phyloP scores from a whole-genome alignment of 2,797 vertebrate species.

The Orestias chungarensis region DNA sequence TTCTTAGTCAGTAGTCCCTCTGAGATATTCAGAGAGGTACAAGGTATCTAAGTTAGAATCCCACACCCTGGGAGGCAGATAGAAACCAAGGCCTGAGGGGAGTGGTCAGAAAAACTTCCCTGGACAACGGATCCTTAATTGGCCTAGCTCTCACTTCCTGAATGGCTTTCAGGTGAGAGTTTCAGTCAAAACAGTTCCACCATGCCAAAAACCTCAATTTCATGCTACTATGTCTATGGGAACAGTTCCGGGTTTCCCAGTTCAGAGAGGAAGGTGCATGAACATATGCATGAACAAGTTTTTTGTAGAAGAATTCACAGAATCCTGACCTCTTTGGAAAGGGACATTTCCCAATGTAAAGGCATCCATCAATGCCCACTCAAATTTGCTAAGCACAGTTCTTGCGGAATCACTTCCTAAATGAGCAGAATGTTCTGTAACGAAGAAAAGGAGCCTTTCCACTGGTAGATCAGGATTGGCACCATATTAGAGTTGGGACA shows the following conservation, averaged over 20 bases:
- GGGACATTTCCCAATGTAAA: background rate
- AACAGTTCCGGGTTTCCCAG: background rate
- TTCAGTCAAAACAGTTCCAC: too few species aligned
- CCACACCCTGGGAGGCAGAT: too few species aligned
- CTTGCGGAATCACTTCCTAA: background rate
- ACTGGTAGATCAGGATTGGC: background rate
- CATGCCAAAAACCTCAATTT: background rate
- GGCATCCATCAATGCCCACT: background rate
- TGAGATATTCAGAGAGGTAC: too few species aligned
- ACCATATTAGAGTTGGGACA: background rate
- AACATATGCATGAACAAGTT: background rate
- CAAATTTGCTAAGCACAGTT: background rate
- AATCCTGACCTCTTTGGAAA: background rate
- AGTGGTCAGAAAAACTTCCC: too few species aligned
- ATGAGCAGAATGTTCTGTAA: background rate
- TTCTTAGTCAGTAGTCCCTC: too few species aligned
- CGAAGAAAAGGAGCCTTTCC: background rate
- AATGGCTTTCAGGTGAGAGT: too few species aligned
- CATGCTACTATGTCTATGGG: background rate
- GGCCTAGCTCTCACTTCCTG: too few species aligned
- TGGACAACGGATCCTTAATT: too few species aligned
- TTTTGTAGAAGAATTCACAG: background rate
- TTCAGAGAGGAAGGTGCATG: background rate
- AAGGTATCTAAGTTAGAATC: too few species aligned
- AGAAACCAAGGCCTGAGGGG: too few species aligned